Conservation (phyloP, 2,113 vertebrate genomes). For the Nanger granti region DNA sequence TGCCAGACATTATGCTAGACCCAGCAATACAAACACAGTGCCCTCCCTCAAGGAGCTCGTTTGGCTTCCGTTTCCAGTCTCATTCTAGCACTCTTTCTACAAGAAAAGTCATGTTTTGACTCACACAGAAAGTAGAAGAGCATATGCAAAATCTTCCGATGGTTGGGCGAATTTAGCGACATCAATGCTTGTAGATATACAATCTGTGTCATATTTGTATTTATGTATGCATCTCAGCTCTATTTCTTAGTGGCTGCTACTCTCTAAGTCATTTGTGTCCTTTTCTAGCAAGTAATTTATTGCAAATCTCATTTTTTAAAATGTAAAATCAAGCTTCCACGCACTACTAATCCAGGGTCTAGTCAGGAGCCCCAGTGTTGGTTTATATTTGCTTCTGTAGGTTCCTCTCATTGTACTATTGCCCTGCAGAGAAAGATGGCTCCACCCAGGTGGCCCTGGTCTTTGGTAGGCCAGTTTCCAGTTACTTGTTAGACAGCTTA, state of each 20-base stretch:
- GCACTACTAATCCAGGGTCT: neutral
- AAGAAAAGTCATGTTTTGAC: neutral
- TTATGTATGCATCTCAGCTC: slow-evolving; percentile 14
- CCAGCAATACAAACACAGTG: neutral
- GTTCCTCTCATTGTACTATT: neutral
- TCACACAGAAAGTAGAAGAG: slow-evolving; percentile 21
- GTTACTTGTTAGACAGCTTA: neutral
- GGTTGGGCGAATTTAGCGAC: neutral
- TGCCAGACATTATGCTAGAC: neutral
- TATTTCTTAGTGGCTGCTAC: neutral
- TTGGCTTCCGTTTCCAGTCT: neutral
- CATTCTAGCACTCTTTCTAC: neutral
- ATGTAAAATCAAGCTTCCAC: neutral
- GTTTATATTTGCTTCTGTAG: neutral
- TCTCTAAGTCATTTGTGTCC: neutral
- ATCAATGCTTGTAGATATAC: neutral
- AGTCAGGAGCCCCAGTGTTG: neutral
- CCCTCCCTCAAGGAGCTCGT: neutral
- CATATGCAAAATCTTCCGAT: slow-evolving; percentile 5
- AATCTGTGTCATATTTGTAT: slow-evolving; percentile 25
- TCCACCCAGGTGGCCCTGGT: neutral
- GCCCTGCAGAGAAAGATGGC: neutral
- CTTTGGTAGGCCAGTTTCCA: neutral
- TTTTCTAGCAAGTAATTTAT: slow-evolving; percentile 11
- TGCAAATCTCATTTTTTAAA: neutral